These are phyloP conservation scores for Sericinus montela DNA, from an alignment of 2,888 invertebrate genomes.

Conservation along the genomic window DNA sequence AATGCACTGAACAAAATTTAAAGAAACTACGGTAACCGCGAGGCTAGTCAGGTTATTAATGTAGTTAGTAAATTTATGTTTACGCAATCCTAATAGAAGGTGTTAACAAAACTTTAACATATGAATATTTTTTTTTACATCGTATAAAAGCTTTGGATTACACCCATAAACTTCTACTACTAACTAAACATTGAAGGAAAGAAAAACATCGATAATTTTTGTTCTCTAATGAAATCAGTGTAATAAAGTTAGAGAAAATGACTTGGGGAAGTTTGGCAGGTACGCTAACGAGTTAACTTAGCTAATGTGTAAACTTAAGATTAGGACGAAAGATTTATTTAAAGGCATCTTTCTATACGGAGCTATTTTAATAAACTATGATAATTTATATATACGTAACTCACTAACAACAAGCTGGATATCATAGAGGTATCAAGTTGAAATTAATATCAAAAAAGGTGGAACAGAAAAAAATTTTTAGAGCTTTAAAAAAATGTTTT, in stretches of 20 bases:
- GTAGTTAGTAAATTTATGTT: not conserved
- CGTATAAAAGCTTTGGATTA: constrained; percentile 2
- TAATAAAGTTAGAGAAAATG: constrained; percentile 13
- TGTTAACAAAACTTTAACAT: constrained; percentile 6
- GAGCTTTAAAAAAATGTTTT: no score
- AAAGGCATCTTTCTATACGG: no score
- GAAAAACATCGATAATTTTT: constrained; percentile 3
- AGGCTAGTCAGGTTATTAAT: no score
- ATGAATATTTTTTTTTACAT: not conserved
- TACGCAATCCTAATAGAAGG: constrained; percentile 4
- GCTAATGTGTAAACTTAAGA: constrained; percentile 3
- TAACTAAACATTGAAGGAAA: not conserved
- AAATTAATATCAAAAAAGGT: no score
- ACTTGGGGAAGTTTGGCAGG: constrained; percentile 1
- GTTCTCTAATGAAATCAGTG: not conserved
- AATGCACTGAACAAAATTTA: no score
- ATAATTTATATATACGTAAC: no score
- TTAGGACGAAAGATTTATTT: no score
- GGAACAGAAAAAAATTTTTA: no score
- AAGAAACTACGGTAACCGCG: no score
- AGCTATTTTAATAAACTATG: no score
- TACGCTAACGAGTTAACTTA: constrained; percentile 14
- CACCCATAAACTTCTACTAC: constrained; percentile 7
- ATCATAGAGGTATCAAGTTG: no score
- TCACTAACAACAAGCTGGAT: no score